These are phyloP conservation scores for Trichonephila inaurata DNA, from an alignment of 1,140 invertebrate species.

Conservation along the genomic window DNA sequence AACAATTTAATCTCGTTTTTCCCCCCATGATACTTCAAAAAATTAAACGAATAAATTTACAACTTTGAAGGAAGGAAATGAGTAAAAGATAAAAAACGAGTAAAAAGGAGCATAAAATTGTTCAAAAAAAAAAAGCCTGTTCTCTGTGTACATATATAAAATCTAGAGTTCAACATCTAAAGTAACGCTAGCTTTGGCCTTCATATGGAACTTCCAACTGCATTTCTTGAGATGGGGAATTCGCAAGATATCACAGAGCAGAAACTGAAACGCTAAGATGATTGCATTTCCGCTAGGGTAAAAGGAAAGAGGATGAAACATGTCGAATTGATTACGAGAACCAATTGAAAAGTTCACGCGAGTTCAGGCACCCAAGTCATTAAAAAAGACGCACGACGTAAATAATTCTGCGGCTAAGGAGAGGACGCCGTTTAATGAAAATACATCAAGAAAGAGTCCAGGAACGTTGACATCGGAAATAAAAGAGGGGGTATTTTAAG, in stretches of 20 bases:
- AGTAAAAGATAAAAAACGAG: no score
- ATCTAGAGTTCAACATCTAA: no score
- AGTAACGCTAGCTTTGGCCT: no score
- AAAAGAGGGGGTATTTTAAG: background rate
- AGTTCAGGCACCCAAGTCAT: slow-evolving; percentile 34
- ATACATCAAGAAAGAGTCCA: background rate
- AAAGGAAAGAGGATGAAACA: background rate
- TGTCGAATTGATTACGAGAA: slow-evolving; percentile 48
- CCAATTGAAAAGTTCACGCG: background rate
- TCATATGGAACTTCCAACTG: background rate
- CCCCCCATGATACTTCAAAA: no score
- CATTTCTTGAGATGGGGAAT: background rate
- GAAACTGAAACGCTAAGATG: slow-evolving; percentile 4
- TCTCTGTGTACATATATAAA: no score
- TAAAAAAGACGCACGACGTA: slow-evolving; percentile 25
- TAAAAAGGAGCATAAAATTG: no score
- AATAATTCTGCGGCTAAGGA: background rate
- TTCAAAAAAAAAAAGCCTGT: no score
- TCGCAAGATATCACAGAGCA: background rate
- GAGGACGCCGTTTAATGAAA: slow-evolving; percentile 18
- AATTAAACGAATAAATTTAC: no score
- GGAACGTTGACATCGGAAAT: background rate
- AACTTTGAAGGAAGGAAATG: no score
- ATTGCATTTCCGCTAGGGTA: background rate
- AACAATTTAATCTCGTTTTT: no score